These are phyloP conservation scores for Himantopus leucocephalus DNA, from an alignment of 2,113 vertebrate species.

Conservation along the genomic window DNA sequence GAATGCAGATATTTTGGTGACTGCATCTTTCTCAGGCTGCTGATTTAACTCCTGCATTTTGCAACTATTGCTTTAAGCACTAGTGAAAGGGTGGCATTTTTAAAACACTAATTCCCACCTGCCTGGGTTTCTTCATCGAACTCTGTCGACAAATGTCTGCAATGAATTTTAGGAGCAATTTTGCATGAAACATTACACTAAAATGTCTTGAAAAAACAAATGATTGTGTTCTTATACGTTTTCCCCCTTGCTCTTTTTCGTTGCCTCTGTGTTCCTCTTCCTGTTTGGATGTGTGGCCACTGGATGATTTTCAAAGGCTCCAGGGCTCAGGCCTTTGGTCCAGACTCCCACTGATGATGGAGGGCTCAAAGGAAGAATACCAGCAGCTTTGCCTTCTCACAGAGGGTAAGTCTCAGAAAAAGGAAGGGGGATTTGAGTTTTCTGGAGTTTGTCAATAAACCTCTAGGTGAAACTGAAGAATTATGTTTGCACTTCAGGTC, in stretches of 20 bases:
- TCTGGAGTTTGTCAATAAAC: constrained; percentile 58
- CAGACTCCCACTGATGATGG: not conserved
- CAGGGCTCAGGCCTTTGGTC: not conserved
- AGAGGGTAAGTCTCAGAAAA: not conserved
- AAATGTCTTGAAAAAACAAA: not conserved
- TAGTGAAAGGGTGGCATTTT: not conserved
- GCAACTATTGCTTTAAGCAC: not conserved
- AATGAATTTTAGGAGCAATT: not conserved
- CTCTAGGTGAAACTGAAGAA: constrained; percentile 41
- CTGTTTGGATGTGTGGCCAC: not conserved
- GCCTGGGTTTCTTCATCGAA: not conserved
- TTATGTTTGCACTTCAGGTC: not conserved
- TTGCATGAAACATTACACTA: not conserved
- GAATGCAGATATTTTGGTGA: not conserved
- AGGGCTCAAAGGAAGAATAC: constrained; percentile 13
- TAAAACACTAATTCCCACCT: not conserved
- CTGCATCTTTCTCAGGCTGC: not conserved
- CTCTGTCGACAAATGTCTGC: not conserved
- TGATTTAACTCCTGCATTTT: not conserved
- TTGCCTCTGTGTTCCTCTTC: not conserved
- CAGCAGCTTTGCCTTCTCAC: not conserved
- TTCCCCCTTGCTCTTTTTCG: not conserved
- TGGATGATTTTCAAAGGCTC: not conserved
- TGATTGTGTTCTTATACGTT: not conserved
- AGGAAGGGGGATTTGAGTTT: constrained; percentile 1